Evolutionary conservation across 2,113 vertebrate genomes (phyloP).

Genomic region (Madoqua kirkii): DNA sequence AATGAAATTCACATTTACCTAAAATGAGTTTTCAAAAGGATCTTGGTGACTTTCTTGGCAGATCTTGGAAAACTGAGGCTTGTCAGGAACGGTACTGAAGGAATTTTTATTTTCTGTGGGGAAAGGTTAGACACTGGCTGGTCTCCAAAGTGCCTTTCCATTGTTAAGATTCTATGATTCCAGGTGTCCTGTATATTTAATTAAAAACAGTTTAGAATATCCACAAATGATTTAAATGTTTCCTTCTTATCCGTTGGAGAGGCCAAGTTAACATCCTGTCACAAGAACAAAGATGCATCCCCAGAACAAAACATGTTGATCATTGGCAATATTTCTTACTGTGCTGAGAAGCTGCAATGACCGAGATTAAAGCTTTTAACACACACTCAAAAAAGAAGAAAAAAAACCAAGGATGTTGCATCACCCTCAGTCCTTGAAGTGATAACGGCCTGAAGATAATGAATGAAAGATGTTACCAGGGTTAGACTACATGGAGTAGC

Average conservation of each 20-base stretch:
- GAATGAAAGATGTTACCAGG: background rate
- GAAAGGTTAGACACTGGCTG: background rate
- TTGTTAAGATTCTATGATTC: background rate
- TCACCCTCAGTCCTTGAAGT: background rate
- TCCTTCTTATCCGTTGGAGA: background rate
- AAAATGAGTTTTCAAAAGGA: background rate
- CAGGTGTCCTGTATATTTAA: background rate
- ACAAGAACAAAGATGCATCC: background rate
- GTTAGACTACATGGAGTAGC: background rate
- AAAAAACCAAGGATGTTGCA: background rate
- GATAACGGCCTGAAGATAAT: background rate
- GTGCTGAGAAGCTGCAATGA: conserved; percentile 70
- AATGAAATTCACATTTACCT: background rate
- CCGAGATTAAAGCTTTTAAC: conserved; percentile 63
- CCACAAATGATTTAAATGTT: background rate
- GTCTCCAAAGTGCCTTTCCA: background rate
- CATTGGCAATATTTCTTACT: conserved; percentile 82
- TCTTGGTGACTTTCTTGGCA: background rate
- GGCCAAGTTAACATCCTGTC: conserved; percentile 8
- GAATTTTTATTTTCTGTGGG: background rate
- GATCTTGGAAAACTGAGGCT: background rate
- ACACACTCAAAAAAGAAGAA: background rate
- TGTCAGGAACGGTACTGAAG: background rate
- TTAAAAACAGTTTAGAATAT: background rate
- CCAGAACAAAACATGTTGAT: conserved; percentile 79